These are phyloP conservation scores for Himalopsyche phryganea DNA, from an alignment of 1,140 invertebrate species.

Conservation along the genomic window DNA sequence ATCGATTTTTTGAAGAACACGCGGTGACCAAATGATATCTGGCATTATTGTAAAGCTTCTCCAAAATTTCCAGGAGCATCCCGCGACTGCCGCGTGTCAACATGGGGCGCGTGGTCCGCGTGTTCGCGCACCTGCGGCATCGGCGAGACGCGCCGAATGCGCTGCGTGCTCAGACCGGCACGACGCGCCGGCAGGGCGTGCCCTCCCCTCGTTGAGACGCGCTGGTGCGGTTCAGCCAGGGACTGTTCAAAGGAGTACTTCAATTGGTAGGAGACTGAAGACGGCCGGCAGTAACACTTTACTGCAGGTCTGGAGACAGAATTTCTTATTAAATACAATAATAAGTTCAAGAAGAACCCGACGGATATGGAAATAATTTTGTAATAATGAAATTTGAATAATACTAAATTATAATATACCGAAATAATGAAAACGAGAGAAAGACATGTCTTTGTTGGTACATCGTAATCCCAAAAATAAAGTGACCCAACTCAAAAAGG, in stretches of 20 bases:
- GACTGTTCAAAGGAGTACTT: conserved; percentile 61
- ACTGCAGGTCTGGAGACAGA: background rate
- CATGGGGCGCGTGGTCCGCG: conserved; percentile 81
- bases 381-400: background rate
- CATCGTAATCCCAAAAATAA: too few species aligned
- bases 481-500: too few species aligned
- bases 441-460: too few species aligned
- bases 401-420: background rate
- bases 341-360: background rate
- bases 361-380: background rate
- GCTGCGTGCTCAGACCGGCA: conserved; percentile 71
- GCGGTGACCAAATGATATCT: too few species aligned
- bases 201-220: conserved; percentile 75
- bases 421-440: background rate
- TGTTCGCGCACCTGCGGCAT: conserved; percentile 85
- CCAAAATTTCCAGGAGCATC: conserved; percentile 48
- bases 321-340: background rate
- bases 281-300: background rate
- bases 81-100: conserved; percentile 78
- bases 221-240: conserved; percentile 79
- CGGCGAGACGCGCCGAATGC: conserved; percentile 75
- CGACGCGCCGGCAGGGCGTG: conserved; percentile 73
- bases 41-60: too few species aligned
- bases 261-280: conserved; percentile 44
- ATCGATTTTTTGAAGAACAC: too few species aligned